Base-by-base conservation (phyloP, 2,888 invertebrate species). In the Drosophila neonasuta region DNA sequence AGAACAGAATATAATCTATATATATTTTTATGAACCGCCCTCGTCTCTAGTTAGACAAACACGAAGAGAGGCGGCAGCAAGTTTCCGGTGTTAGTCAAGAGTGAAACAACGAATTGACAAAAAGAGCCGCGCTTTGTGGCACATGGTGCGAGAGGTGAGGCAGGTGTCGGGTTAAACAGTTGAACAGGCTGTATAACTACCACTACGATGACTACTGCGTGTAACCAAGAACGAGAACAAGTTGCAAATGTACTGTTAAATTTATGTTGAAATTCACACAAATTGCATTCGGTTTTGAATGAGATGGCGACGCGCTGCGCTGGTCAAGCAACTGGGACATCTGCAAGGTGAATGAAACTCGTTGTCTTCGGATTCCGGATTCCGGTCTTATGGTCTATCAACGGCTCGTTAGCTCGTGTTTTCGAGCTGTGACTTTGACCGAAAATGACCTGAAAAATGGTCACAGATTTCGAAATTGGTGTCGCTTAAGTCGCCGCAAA, bases 221-320 rank as follows among this genome's bases (percentile, higher is more conserved):
- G 57, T 36, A 49, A 13, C 59, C 20, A 10, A 56, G 69, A 50
- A 49, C 52, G 17, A 73, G 80, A 81, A 81, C 80, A 65, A 71
- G 81, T 79, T 77, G 80, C 79, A 77, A 79, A 75, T 80, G 61
- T 82, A 77, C 83, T 72, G 79, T 79, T 79, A 79, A 80, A 80
- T 80, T 74, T 56, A 80, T 82, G 77, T 77, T 72, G 74, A 77
- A 72, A 74, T 71, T 49, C 42, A 69, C 57, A 64, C 62, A 78
- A 81, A 80, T 76, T 80, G 80, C 82, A 79, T 71, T 75, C 41
- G 60, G 36, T n/a, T 36, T n/a, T n/a, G n/a, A n/a, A 36, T 36
- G n/a, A 24, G 24, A 24, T 24, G 24, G 24, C 24, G 6, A 24
- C 24, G 24, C 24, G 36, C n/a, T 3, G 39, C 39, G 39, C 72